These are phyloP conservation scores for Sander lucioperca DNA, from an alignment of 2,113 vertebrate genomes.

Conservation along the genomic window DNA sequence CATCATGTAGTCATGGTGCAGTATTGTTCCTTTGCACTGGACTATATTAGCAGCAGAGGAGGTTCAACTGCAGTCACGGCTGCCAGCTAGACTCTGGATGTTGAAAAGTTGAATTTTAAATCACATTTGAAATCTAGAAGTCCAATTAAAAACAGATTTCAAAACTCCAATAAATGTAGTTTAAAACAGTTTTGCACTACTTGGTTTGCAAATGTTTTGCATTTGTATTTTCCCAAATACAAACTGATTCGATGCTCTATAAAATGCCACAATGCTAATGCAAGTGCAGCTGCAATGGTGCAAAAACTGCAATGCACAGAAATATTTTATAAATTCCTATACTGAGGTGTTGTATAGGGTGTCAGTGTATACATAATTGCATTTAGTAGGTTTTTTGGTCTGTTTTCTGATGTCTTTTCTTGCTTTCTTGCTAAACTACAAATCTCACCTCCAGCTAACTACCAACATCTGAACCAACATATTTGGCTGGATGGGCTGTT, in stretches of 20 bases:
- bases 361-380: background rate
- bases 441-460: background rate
- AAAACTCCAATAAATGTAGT: background rate
- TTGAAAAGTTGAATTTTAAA: background rate
- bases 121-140: background rate
- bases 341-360: background rate
- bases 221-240: too few relatives aligned
- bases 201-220: background rate
- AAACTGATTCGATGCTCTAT: background rate
- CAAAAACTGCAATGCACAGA: background rate
- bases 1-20: constrained; percentile 17
- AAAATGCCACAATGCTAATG: background rate
- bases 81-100: constrained; percentile 2
- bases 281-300: background rate
- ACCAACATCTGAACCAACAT: background rate
- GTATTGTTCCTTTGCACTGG: background rate
- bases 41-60: constrained; percentile 5
- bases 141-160: background rate
- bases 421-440: background rate
- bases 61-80: background rate
- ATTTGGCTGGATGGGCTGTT: background rate
- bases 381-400: background rate
- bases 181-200: background rate
- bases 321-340: background rate
- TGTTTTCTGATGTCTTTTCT: background rate